These are phyloP conservation scores for Rotaria sp. DNA, from an alignment of 2,888 invertebrate species.

Conservation along the genomic window DNA sequence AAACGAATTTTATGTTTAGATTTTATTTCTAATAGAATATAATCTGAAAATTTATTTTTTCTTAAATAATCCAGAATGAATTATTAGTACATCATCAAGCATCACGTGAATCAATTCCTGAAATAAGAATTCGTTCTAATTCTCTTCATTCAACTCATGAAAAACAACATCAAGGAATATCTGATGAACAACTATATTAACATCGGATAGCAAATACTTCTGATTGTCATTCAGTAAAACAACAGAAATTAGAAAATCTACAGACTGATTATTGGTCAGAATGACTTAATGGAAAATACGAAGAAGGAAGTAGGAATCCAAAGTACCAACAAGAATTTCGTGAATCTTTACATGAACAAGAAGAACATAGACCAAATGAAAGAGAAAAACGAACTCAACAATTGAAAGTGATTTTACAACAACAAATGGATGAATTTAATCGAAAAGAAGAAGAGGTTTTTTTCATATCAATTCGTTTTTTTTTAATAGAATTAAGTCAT, in stretches of 20 bases:
- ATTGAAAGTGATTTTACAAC: conserved; percentile 46
- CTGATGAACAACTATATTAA: too few relatives aligned
- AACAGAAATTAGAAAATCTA: conserved; percentile 47
- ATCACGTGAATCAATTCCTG: conserved; percentile 43
- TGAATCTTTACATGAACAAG: conserved; percentile 42
- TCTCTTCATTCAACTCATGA: conserved; percentile 50
- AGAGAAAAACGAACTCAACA: conserved; percentile 45
- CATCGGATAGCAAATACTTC: conserved; percentile 51
- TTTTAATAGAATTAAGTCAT: not conserved
- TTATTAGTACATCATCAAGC: not conserved
- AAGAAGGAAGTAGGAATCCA: conserved; percentile 41
- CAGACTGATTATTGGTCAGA: conserved; percentile 48
- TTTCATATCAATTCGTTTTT: not conserved
- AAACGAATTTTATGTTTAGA: not conserved
- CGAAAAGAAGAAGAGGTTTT: conserved; percentile 48
- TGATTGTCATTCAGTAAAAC: conserved; percentile 51
- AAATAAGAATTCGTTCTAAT: conserved; percentile 49
- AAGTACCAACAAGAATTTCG: conserved; percentile 46
- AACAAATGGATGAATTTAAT: conserved; percentile 51
- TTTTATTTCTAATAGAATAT: not conserved
- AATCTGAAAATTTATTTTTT: not conserved
- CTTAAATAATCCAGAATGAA: not conserved
- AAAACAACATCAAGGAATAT: conserved; percentile 45
- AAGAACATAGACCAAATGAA: conserved; percentile 45
- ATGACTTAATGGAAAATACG: not conserved